phyloP scores from a whole-genome alignment of 2,888 invertebrate genomes.

The Lapara coniferarum region DNA sequence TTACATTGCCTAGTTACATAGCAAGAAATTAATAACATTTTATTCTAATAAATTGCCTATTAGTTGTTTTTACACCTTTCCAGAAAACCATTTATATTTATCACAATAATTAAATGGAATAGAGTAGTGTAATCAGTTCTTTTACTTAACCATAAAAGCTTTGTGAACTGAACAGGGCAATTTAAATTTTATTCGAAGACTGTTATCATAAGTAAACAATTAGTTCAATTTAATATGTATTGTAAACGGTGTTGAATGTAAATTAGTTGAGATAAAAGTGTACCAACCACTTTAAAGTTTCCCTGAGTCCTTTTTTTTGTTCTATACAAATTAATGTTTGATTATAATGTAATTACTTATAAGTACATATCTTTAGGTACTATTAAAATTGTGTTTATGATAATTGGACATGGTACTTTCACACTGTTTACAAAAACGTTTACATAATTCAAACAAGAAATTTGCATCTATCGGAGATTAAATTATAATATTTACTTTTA shows the following conservation, averaged over 20 bases:
- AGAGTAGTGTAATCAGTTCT: neutral
- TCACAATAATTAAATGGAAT: neutral
- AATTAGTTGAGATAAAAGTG: conserved; percentile 17
- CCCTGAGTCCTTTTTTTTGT: neutral
- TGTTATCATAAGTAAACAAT: conserved; percentile 24
- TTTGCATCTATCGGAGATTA: too few relatives aligned
- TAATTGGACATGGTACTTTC: too few relatives aligned
- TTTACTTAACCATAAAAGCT: conserved; percentile 13
- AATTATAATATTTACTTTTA: too few relatives aligned
- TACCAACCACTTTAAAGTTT: conserved; percentile 3
- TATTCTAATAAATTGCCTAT: neutral
- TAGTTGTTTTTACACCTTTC: neutral
- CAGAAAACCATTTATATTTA: neutral
- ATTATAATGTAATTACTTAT: too few relatives aligned
- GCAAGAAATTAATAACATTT: neutral
- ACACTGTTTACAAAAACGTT: too few relatives aligned
- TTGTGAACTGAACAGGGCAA: conserved; percentile 11
- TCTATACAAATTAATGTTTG: neutral
- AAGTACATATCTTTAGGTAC: too few relatives aligned
- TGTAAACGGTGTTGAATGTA: conserved; percentile 11
- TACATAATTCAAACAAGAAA: too few relatives aligned
- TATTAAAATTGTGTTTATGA: too few relatives aligned
- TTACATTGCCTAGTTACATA: neutral
- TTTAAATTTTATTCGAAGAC: conserved; percentile 5
- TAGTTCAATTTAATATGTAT: conserved; percentile 8